Evolutionary conservation across 2,113 vertebrate genomes (phyloP), one percentile per base, ranked within the genome.

Genomic region (Uria aalge): DNA sequence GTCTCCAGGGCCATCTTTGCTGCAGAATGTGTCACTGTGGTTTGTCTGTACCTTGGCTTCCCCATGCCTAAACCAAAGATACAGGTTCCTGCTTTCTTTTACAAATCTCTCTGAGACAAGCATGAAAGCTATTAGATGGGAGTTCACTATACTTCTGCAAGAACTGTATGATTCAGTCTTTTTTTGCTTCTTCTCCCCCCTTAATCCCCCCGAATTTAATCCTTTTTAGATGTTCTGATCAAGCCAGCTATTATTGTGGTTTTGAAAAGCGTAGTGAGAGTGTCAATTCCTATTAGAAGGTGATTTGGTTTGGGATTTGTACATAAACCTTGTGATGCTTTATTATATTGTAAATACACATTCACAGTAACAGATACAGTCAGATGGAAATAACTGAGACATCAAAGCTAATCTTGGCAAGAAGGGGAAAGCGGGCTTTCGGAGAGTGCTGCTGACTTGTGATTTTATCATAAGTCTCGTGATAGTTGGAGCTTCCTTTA

Each of bases 401-500:
- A 83, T 88, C 59, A 84, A 91, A 95, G 76, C 53, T 94, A 45
- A 94, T 83, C 72, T 83, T 83, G 85, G 22, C 75, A 86, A n/a
- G 55, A 85, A 85, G 47, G 32, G 55, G 22, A 83, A 80, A 83
- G 55, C 41, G 83, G 40, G 53, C n/a, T 88, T 92, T 94, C 43
- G 52, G 82, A 38, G 34, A 50, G 21, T 8, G 7, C 47, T 94
- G 57, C 57, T 85, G 67, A 85, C 55, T 95, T 92, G 62, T 78
- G 92, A 86, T 88, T 90, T 92, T 94, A 34, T 83, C 6, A 0
- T 24, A 60, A 60, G 32, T 94, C 79, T 92, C 8, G 0, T 94
- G 88, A 73, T 94, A 85, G 4, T 94, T 92, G 71, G 48, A 92
- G 50, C 68, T 95, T 86, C n/a, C 79, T 90, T 83, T 94, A 88